Conservation (phyloP, 2,888 invertebrate genomes). For the Sesia bembeciformis region DNA sequence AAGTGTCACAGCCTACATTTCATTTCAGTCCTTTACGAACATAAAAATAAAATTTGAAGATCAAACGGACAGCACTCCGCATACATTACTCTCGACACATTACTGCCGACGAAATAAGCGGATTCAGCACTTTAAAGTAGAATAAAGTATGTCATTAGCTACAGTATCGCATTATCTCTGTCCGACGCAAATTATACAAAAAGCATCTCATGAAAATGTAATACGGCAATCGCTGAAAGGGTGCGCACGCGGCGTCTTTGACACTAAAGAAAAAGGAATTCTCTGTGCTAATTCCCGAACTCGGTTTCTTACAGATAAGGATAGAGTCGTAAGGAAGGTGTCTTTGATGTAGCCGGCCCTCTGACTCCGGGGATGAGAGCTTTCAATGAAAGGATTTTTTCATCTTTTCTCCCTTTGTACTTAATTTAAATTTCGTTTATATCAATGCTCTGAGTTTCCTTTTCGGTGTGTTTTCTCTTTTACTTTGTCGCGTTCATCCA, state of each 20-base stretch:
- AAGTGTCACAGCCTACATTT: no score
- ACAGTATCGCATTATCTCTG: slow-evolving; percentile 46
- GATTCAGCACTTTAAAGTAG: slow-evolving; percentile 34
- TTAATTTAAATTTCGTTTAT: slow-evolving; percentile 76
- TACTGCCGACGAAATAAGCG: slow-evolving; percentile 21
- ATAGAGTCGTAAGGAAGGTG: slow-evolving; percentile 55
- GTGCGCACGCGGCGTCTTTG: slow-evolving; percentile 60
- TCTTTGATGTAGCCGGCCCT: slow-evolving; percentile 72
- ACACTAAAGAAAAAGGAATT: slow-evolving; percentile 39
- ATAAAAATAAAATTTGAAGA: neutral
- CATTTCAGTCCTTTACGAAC: neutral
- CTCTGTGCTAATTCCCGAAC: slow-evolving; percentile 69
- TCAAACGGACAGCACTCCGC: slow-evolving; percentile 19
- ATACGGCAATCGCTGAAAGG: slow-evolving; percentile 54
- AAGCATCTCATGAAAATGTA: slow-evolving; percentile 53
- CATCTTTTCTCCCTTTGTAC: slow-evolving; percentile 73
- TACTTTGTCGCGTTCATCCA: slow-evolving; percentile 74
- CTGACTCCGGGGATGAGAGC: slow-evolving; percentile 69
- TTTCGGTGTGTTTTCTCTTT: slow-evolving; percentile 70
- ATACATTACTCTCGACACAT: slow-evolving; percentile 16
- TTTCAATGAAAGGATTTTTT: slow-evolving; percentile 75
- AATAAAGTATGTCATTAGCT: slow-evolving; percentile 61
- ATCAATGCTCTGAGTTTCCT: slow-evolving; percentile 73
- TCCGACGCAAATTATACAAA: slow-evolving; percentile 47
- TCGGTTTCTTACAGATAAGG: slow-evolving; percentile 69